Percentiles rank a stretch among this genome's conserved stretches.
These are phyloP conservation scores for Chlamydotis undulata DNA, from an alignment of 2,113 vertebrate genomes.

Conservation along the genomic window DNA sequence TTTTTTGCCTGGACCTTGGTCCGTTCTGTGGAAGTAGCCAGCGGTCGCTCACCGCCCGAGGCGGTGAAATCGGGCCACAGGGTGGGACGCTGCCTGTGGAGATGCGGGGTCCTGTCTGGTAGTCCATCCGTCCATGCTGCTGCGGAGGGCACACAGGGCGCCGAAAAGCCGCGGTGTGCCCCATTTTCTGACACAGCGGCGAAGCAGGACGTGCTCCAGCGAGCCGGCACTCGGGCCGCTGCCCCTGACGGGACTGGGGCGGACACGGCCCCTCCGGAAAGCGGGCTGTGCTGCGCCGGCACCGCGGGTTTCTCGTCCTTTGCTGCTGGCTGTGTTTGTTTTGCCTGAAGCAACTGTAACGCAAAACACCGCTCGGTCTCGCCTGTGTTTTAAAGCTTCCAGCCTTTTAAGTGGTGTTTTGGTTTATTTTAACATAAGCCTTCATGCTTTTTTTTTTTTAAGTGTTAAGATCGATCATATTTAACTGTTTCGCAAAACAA, in stretches of 20 bases:
- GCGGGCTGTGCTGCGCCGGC: neutral
- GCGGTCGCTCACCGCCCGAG: neutral
- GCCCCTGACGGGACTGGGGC: rapidly evolving
- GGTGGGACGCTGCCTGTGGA: neutral
- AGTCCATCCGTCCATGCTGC: rapidly evolving
- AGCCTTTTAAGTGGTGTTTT: neutral
- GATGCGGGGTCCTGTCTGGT: rapidly evolving
- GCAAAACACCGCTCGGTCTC: rapidly evolving
- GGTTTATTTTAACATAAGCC: neutral
- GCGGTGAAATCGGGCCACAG: rapidly evolving
- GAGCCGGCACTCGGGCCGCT: rapidly evolving
- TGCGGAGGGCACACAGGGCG: neutral
- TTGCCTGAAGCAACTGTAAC: rapidly evolving
- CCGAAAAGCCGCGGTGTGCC: no score
- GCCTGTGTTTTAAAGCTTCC: neutral
- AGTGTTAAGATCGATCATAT: neutral
- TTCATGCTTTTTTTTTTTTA: rapidly evolving
- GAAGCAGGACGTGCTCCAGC: rapidly evolving
- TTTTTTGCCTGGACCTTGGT: no score
- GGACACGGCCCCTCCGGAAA: neutral
- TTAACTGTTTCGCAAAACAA: neutral
- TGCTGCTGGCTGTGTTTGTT: rapidly evolving
- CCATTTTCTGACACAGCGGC: rapidly evolving
- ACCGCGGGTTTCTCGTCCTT: rapidly evolving
- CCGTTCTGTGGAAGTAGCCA: rapidly evolving